Conservation (phyloP, 2,797 vertebrate species). For the Parauchenoglanis punctatus region DNA sequence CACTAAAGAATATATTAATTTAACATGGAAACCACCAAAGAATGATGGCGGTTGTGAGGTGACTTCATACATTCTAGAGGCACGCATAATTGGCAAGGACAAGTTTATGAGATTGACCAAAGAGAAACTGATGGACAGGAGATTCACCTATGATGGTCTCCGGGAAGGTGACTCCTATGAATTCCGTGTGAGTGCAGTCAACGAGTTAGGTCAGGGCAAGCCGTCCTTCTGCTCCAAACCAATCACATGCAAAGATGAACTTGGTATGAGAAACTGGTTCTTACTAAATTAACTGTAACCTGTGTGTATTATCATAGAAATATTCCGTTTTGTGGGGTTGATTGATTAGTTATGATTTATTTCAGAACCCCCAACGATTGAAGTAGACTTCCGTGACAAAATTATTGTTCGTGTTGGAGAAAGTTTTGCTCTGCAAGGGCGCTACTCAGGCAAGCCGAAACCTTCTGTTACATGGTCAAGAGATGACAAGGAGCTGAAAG, state of each 20-base stretch:
- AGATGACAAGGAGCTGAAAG: conserved; percentile 86
- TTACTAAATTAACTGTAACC: not conserved
- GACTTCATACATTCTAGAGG: conserved; percentile 91
- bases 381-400: conserved; percentile 95
- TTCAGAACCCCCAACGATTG: conserved; percentile 92
- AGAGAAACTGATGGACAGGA: conserved; percentile 88
- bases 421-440: conserved; percentile 88
- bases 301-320: not conserved
- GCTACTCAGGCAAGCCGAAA: conserved; percentile 90
- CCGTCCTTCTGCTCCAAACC: conserved; percentile 95
- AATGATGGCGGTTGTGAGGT: conserved; percentile 93
- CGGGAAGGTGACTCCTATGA: conserved; percentile 94
- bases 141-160: conserved; percentile 85
- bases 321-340: not conserved
- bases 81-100: conserved; percentile 94
- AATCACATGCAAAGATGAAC: conserved; percentile 93
- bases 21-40: conserved; percentile 93
- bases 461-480: conserved; percentile 90
- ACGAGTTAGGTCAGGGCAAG: conserved; percentile 92
- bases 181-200: conserved; percentile 91
- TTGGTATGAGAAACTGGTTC: conserved; percentile 77
- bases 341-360: conserved; percentile 30
- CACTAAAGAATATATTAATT: conserved; percentile 85
- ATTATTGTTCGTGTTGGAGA: conserved; percentile 90
- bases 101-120: conserved; percentile 89